Percentiles rank a stretch among this genome's conserved stretches.
Conservation (phyloP, 2,888 invertebrate species). For the Tetragnatha montana region DNA sequence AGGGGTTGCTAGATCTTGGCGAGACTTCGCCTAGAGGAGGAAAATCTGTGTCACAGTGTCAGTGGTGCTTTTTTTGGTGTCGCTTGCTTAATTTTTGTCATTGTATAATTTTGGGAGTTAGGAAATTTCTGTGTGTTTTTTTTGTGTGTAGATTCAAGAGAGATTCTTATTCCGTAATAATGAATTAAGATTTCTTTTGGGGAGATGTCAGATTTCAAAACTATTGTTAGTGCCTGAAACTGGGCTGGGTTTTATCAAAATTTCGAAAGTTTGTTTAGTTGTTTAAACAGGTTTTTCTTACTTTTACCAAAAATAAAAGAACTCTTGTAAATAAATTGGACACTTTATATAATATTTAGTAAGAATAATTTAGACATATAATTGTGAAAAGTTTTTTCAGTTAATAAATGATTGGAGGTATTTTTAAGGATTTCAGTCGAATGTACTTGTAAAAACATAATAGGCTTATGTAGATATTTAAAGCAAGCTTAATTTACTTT, state of each 20-base stretch:
- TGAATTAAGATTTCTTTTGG: conserved; percentile 30
- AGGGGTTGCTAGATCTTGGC: conserved; percentile 21
- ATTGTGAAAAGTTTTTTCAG: too few species aligned
- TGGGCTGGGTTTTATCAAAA: background rate
- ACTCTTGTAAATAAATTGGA: too few species aligned
- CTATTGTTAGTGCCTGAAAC: background rate
- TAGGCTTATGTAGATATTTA: too few species aligned
- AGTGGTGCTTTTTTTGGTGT: background rate
- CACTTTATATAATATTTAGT: too few species aligned
- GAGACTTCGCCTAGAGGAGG: background rate
- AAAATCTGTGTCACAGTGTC: conserved; percentile 42
- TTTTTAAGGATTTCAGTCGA: too few species aligned
- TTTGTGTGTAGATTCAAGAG: background rate
- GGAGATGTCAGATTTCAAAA: background rate
- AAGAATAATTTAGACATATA: too few species aligned
- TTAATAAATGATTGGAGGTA: too few species aligned
- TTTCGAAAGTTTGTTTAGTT: background rate
- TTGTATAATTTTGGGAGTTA: background rate
- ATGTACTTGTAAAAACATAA: too few species aligned
- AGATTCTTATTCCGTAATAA: conserved; percentile 25
- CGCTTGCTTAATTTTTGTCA: background rate
- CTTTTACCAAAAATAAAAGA: too few species aligned
- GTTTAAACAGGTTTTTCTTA: too few species aligned
- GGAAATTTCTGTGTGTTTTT: background rate
- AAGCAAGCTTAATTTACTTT: too few species aligned